Evolutionary conservation across 2,888 invertebrate species (phyloP).

Genomic region (Tromatobia lineatoria): DNA sequence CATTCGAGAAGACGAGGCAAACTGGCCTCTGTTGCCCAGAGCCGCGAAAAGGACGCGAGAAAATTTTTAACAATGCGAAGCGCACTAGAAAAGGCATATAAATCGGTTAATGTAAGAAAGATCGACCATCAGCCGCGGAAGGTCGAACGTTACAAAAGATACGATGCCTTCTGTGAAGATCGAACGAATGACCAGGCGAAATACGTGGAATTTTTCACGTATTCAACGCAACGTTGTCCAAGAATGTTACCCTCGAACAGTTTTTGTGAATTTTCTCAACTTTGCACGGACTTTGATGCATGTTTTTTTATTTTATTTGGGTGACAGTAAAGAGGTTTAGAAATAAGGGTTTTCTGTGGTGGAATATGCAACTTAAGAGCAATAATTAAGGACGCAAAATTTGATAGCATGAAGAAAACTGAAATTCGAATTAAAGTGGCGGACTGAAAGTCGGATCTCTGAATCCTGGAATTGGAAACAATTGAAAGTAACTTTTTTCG

Average conservation of each 20-base stretch:
- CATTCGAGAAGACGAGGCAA: conserved; percentile 65
- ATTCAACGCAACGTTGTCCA: not conserved
- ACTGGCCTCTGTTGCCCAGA: conserved; percentile 69
- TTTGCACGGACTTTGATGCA: not conserved
- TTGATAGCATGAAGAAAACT: too few species aligned
- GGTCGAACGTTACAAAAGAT: conserved; percentile 73
- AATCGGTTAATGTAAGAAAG: conserved; percentile 46
- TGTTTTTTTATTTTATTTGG: not conserved
- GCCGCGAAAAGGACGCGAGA: conserved; percentile 61
- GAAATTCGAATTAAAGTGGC: too few species aligned
- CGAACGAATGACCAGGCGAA: conserved; percentile 39
- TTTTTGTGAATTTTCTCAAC: conserved; percentile 2
- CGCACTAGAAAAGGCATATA: conserved; percentile 66
- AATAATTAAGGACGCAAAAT: too few species aligned
- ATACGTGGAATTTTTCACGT: conserved; percentile 30
- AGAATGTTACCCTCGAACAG: not conserved
- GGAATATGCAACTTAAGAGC: too few species aligned
- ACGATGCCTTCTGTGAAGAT: conserved; percentile 36
- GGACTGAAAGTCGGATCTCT: too few species aligned
- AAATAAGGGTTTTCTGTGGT: too few species aligned
- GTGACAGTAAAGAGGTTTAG: too few species aligned
- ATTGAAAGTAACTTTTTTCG: too few species aligned
- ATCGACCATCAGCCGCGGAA: conserved; percentile 74
- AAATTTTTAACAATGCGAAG: conserved; percentile 77
- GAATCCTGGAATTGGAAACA: too few species aligned